Evolutionary conservation across 1,140 invertebrate genomes (phyloP), one percentile per base, ranked within the genome.

Genomic region (Aphelenchoides avenae): DNA sequence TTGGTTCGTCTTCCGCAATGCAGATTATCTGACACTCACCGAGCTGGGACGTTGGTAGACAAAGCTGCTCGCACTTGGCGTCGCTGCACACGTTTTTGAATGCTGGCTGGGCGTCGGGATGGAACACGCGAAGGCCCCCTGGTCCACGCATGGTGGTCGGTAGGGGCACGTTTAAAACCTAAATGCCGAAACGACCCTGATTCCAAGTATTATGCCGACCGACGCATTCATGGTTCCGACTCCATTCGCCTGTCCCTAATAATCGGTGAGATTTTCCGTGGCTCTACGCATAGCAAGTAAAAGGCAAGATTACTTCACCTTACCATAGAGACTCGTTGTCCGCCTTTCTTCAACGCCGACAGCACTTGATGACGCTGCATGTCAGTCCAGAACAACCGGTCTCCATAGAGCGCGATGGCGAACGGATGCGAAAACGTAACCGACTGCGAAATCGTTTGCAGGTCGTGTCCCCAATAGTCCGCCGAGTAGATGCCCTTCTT

Each of bases 341-440:
- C n/a, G n/a, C n/a, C n/a, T n/a, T n/a, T n/a, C n/a, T n/a, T n/a
- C n/a, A n/a, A n/a, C n/a, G n/a, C n/a, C n/a, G n/a, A n/a, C n/a
- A n/a, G n/a, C 39, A 96, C 89, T 0, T 89, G 87, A 60, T 91
- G 86, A 71, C 88, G 88, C 68, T 90, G 86, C 91, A 91, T 94
- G 79, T 96, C 93, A 4, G 89, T 91, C 91, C 91, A 96, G 80
- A 92, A 96, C 6, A 96, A 83, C 78, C 85, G 87, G 78, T 96
- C 91, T 76, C 81, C 80, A 67, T 81, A 81, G 1, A 81, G 78
- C 29, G 79, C 70, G 46, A 81, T 69, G n/a, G 79, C 71, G 65
- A 81, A 81, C 15, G 80, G 80, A 63, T 80, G 83, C 5, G 81
- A 68, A 33, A 76, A 61, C 29, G 57, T 51, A 36, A 75, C 70